Evolutionary conservation across 2,113 vertebrate species (phyloP).

Genomic region (Ammodytes dubius): DNA sequence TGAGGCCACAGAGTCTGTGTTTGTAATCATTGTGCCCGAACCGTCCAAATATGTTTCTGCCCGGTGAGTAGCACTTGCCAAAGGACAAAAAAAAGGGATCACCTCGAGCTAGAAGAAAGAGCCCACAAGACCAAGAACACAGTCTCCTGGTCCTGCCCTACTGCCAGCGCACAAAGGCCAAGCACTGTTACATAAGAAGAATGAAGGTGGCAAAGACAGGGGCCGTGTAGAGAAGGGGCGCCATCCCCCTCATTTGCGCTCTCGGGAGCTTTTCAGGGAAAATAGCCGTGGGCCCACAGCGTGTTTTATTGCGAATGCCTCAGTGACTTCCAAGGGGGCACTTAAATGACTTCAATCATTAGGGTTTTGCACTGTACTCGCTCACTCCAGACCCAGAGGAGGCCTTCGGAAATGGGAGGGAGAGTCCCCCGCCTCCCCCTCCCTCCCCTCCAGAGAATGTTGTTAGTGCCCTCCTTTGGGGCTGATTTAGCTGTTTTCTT

Average conservation of each 20-base stretch:
- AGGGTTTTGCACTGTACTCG: conserved; percentile 66
- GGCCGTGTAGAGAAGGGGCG: conserved; percentile 65
- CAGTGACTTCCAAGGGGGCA: conserved; percentile 75
- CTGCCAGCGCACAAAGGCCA: conserved; percentile 54
- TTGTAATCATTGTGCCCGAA: conserved; percentile 8
- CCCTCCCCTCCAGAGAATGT: conserved; percentile 32
- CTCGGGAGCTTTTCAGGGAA: conserved; percentile 63
- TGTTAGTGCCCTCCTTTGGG: conserved; percentile 53
- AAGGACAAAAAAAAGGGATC: conserved; percentile 21
- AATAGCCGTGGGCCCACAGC: conserved; percentile 52
- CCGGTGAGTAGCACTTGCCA: conserved; percentile 7
- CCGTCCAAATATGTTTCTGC: conserved; percentile 34
- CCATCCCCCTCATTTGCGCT: conserved; percentile 62
- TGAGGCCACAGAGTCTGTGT: conserved; percentile 1
- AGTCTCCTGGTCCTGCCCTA: conserved; percentile 33
- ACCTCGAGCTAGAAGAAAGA: conserved; percentile 42
- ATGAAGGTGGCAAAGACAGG: conserved; percentile 39
- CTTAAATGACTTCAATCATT: conserved; percentile 74
- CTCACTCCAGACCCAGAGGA: conserved; percentile 68
- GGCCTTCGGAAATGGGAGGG: conserved; percentile 52
- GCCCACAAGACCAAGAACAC: conserved; percentile 50
- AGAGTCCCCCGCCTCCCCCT: conserved; percentile 6
- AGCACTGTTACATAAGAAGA: conserved; percentile 57
- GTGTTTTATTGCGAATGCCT: conserved; percentile 83
- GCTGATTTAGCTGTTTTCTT: conserved; percentile 81